phyloP scores from a whole-genome alignment of 2,113 vertebrate species.

The Chionomys nivalis region DNA sequence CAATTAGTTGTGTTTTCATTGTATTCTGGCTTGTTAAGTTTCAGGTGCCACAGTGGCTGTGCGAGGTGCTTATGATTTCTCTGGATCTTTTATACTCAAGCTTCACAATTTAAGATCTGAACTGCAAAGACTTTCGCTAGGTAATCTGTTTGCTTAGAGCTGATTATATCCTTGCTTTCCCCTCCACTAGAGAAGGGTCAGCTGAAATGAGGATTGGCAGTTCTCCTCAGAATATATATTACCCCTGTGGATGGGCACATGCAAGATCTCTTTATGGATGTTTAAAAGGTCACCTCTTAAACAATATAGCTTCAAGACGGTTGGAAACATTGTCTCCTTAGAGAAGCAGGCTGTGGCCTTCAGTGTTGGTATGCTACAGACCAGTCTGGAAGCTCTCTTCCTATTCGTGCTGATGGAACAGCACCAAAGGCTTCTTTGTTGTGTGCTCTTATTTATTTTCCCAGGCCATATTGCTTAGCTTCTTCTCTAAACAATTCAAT shows the following conservation, averaged over 20 bases:
- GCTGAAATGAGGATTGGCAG: conserved; percentile 42
- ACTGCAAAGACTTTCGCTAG: conserved; percentile 32
- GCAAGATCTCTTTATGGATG: neutral
- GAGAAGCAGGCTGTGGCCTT: neutral
- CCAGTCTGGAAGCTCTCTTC: neutral
- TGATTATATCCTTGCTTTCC: conserved; percentile 44
- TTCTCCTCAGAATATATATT: neutral
- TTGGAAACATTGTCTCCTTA: neutral
- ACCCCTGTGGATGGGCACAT: neutral
- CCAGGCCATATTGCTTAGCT: neutral
- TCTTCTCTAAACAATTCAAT: conserved; percentile 12
- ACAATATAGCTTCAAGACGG: conserved; percentile 24
- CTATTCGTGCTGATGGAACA: neutral
- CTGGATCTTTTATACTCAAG: conserved; percentile 33
- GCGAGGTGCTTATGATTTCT: conserved; percentile 50
- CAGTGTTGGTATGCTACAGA: neutral
- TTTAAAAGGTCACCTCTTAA: conserved; percentile 60
- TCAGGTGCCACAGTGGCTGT: neutral
- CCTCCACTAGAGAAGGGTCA: neutral
- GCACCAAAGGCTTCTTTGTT: neutral
- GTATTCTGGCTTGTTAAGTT: neutral
- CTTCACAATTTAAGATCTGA: conserved; percentile 36
- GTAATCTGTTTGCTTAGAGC: conserved; percentile 57
- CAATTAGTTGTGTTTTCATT: conserved; percentile 27
- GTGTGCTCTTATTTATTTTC: neutral